Base-by-base conservation (phyloP, 2,888 invertebrate genomes). In the Helobdella robusta region DNA sequence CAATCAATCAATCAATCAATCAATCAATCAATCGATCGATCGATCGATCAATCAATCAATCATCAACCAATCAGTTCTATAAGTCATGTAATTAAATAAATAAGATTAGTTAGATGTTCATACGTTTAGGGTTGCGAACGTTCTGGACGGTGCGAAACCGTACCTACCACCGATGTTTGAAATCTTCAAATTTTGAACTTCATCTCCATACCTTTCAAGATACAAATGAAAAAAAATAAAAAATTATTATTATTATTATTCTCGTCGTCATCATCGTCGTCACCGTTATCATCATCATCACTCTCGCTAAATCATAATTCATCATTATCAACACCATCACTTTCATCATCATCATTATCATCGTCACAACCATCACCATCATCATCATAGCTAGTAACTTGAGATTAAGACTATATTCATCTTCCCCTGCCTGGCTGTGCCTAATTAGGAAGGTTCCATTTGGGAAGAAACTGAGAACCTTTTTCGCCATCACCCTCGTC, bases 381-480 rank as follows among this genome's bases (percentile, higher is more conserved):
- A 54, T 54, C 30, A n/a, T 54, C 5, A 23, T 25, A 50, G 15
- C 6, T 1, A 56, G n/a, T 30, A 8, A 56, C 56, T 56, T 56
- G 32, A 56, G 6, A 11, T 56, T 56, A 32, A 56, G 20, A 28
- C 56, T 25, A 28, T 30, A 56, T 3, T 56, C 56, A n/a, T 56
- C 15, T 2, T 3, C 8, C 1, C 56, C 56, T 2, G 28, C 8
- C 8, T 11, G 20, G 15, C 56, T 56, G 25, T 30, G 11, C 8
- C 56, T 56, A 6, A 56, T 32, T n/a, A 56, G 1, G 28, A 56
- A 56, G 8, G 56, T 56, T 56, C 11, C 28, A n/a, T 56, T 32
- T 5, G 28, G 28, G 32, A 56, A 56, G 30, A 25, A 25, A 1
- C 30, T 30, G 25, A 56, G 23, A n/a, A 56, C 4, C 18, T 56